phyloP scores from a whole-genome alignment of 2,888 invertebrate genomes.

The Leptinotarsa juncta region DNA sequence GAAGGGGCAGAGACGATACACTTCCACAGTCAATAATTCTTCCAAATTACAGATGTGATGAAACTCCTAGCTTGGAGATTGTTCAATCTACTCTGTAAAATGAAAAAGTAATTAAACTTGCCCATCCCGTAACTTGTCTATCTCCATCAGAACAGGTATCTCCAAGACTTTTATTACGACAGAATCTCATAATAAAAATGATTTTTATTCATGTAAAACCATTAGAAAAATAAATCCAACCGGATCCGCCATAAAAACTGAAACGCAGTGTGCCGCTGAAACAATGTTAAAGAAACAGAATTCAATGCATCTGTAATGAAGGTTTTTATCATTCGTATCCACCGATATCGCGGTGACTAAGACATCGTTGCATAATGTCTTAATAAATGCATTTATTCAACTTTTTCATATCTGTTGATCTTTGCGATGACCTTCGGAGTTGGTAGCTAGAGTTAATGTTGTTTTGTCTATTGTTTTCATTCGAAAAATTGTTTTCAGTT shows the following conservation, averaged over 20 bases:
- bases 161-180: slow-evolving; percentile 20
- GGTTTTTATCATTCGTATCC: slow-evolving; percentile 26
- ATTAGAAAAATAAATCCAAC: slow-evolving; percentile 22
- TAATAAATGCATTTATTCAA: slow-evolving; percentile 58
- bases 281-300: slow-evolving; percentile 20
- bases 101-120: neutral
- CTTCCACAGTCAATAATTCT: no score
- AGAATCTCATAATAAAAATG: slow-evolving; percentile 20
- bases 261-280: slow-evolving; percentile 8
- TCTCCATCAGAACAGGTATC: slow-evolving; percentile 19
- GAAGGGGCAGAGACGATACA: no score
- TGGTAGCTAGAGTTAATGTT: slow-evolving; percentile 52
- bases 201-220: slow-evolving; percentile 20
- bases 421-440: slow-evolving; percentile 56
- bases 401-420: slow-evolving; percentile 58
- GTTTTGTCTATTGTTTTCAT: slow-evolving; percentile 53
- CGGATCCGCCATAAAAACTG: slow-evolving; percentile 24
- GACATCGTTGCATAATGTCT: slow-evolving; percentile 55
- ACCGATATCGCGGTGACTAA: slow-evolving; percentile 52
- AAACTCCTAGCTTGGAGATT: no score
- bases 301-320: slow-evolving; percentile 33
- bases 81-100: neutral
- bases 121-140: slow-evolving; percentile 10
- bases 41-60: no score
- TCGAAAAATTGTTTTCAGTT: slow-evolving; percentile 26